Evolutionary conservation across 2,888 invertebrate genomes (phyloP).

Genomic region (Megamerina dolium): DNA sequence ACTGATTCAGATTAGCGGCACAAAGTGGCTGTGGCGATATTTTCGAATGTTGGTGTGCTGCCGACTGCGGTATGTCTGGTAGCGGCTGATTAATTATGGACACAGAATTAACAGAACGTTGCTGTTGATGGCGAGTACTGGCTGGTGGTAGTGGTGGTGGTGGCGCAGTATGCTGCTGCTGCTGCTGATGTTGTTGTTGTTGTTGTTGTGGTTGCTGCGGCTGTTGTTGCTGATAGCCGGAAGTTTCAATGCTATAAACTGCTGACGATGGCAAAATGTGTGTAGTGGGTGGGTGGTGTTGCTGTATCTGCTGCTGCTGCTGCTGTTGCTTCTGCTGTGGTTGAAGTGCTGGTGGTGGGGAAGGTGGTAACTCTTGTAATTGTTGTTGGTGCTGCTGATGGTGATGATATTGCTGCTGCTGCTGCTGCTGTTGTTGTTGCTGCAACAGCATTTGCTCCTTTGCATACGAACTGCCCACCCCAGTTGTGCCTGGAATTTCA

Average conservation of each 20-base stretch:
- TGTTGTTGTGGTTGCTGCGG: conserved; percentile 18
- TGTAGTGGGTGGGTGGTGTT: conserved; percentile 39
- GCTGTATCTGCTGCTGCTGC: conserved; percentile 25
- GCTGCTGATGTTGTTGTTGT: too few species aligned
- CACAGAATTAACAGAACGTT: conserved; percentile 36
- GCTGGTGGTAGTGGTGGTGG: conserved; percentile 26
- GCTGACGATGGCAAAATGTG: conserved; percentile 44
- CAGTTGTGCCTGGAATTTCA: conserved; percentile 48
- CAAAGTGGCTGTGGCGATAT: conserved; percentile 48
- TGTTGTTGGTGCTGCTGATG: conserved; percentile 18
- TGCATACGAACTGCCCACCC: conserved; percentile 46
- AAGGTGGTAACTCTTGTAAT: conserved; percentile 18
- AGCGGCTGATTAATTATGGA: conserved; percentile 51
- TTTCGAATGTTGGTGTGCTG: conserved; percentile 30
- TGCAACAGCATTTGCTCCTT: conserved; percentile 35
- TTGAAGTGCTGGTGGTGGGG: conserved; percentile 19
- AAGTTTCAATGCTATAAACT: conserved; percentile 48
- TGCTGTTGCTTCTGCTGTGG: conserved; percentile 24
- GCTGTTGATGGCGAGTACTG: conserved; percentile 12
- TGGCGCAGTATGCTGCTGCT: conserved; percentile 19
- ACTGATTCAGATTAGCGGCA: conserved; percentile 53
- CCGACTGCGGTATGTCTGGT: conserved; percentile 47
- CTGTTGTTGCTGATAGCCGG: conserved; percentile 27
- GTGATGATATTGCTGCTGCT: conserved; percentile 19
- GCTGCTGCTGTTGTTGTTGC: conserved; percentile 23